Conservation (phyloP, 2,113 vertebrate species). For the Donacobius atricapilla region DNA sequence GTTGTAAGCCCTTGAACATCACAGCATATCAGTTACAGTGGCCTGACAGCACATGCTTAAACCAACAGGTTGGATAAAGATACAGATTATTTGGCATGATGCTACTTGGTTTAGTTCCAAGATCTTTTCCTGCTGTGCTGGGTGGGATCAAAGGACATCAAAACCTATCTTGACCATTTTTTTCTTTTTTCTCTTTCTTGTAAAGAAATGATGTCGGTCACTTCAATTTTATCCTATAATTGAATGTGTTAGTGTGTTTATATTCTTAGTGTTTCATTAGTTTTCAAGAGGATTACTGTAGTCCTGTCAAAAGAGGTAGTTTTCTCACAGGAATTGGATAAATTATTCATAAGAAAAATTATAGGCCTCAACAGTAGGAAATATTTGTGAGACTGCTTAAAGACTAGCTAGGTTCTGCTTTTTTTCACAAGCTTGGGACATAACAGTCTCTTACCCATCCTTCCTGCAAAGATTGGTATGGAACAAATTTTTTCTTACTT, state of each 20-base stretch:
- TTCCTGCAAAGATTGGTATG: background rate
- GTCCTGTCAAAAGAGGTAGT: background rate
- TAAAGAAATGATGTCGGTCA: background rate
- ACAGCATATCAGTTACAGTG: background rate
- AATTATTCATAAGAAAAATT: slow-evolving; percentile 51
- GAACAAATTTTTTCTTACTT: background rate
- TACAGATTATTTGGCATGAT: background rate
- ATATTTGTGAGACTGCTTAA: slow-evolving; percentile 19
- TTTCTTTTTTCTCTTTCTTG: background rate
- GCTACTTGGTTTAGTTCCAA: background rate
- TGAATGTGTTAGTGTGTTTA: background rate
- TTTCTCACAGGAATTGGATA: slow-evolving; percentile 1
- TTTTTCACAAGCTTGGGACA: background rate
- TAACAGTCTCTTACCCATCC: background rate
- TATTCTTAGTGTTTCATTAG: slow-evolving; percentile 16
- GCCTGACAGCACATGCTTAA: background rate
- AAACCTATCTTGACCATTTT: background rate
- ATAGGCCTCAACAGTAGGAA: background rate
- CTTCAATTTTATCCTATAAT: slow-evolving; percentile 12
- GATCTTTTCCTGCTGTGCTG: background rate
- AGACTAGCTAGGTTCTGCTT: background rate
- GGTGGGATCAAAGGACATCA: background rate
- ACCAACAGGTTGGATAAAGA: background rate
- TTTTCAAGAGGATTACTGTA: slow-evolving; percentile 21
- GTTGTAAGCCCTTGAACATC: background rate